Conservation (phyloP, 2,113 vertebrate species). For the Odobenus rosmarus region DNA sequence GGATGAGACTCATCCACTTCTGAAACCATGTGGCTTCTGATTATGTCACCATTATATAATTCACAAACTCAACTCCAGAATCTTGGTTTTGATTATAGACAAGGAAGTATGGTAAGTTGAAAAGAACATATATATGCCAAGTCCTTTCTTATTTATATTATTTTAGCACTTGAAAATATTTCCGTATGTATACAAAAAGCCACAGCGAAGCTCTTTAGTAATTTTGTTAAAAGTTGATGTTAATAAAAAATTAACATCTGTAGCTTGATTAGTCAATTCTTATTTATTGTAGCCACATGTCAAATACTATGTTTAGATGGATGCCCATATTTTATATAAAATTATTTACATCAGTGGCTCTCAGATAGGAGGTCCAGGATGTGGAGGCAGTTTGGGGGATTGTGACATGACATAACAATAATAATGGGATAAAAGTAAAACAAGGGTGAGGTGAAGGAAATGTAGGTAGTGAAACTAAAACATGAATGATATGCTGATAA, state of each 20-base stretch:
- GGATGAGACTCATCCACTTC: background rate
- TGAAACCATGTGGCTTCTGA: background rate
- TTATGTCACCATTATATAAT: background rate
- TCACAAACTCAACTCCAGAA: background rate
- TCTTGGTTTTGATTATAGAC: background rate
- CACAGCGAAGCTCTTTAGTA: background rate
- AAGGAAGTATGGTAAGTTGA: background rate
- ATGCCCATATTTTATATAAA: background rate
- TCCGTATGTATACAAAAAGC: background rate
- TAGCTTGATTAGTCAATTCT: background rate
- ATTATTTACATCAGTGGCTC: background rate
- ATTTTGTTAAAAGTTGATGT: background rate
- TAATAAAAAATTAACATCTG: background rate
- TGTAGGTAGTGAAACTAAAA: background rate
- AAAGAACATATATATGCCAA: background rate
- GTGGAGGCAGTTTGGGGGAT: background rate
- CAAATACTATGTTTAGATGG: background rate
- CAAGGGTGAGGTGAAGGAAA: background rate
- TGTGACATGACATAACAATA: background rate
- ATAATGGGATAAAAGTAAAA: background rate
- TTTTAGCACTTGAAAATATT: conserved; percentile 8
- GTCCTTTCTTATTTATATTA: background rate
- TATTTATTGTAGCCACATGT: background rate
- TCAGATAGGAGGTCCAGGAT: background rate
- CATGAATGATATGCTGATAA: background rate